Conservation (phyloP, 2,797 vertebrate species). For the Helostoma temminkii region DNA sequence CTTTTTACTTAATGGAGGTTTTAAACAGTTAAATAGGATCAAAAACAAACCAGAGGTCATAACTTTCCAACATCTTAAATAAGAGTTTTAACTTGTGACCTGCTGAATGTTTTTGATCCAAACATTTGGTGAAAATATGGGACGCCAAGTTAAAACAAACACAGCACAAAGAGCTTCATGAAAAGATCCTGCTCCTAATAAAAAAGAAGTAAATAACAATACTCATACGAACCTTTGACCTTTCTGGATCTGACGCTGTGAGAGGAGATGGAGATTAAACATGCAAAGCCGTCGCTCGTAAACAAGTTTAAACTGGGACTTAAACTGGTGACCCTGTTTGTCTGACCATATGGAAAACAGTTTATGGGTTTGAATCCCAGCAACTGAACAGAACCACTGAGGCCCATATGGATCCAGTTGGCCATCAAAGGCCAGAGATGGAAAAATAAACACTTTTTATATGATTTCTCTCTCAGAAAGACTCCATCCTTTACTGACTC, state of each 20-base stretch:
- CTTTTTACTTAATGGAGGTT: constrained; percentile 9
- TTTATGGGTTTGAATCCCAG: constrained; percentile 57
- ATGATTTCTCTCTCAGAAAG: constrained; percentile 52
- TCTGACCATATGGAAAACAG: constrained; percentile 62
- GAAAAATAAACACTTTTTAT: constrained; percentile 76
- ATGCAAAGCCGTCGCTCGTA: constrained; percentile 27
- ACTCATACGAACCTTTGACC: constrained; percentile 47
- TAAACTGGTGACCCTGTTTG: constrained; percentile 41
- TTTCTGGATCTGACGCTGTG: constrained; percentile 10
- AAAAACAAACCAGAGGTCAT: constrained; percentile 26
- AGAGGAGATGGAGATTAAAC: constrained; percentile 37
- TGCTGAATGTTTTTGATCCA: constrained; percentile 32
- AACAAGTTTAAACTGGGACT: constrained; percentile 51
- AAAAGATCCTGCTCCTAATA: constrained; percentile 26
- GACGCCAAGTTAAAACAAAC: constrained; percentile 49
- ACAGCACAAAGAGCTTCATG: constrained; percentile 24
- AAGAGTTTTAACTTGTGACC: constrained; percentile 52
- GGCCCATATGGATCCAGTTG: constrained; percentile 73
- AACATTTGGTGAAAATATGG: constrained; percentile 60
- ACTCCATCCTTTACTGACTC: constrained; percentile 11
- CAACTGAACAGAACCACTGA: constrained; percentile 49
- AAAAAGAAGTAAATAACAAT: constrained; percentile 19
- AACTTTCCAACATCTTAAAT: constrained; percentile 28
- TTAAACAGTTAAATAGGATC: constrained; percentile 18
- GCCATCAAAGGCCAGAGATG: constrained; percentile 67